A percentile compares a stretch with the other conserved stretches of the same genome.
Evolutionary conservation across 37 sponge, comb jelly and placozoan genomes (phyloP).

Genomic region (Dysidea cf. avara): DNA sequence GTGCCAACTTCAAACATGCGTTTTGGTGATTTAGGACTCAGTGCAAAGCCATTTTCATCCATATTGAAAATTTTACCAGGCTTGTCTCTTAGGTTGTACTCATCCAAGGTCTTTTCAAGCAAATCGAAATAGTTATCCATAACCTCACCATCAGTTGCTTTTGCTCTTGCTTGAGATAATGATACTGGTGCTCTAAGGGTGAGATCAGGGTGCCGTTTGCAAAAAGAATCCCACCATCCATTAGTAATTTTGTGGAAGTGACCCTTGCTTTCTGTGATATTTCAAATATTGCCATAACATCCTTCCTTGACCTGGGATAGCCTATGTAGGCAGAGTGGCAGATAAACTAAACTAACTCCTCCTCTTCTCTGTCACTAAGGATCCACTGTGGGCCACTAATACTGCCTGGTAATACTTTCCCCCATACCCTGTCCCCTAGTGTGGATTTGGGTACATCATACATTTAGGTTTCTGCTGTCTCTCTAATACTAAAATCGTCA

Average conservation of each 20-base stretch:
- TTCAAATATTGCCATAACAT: constrained; percentile 8
- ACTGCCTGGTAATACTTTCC: constrained; percentile 9
- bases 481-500: not conserved
- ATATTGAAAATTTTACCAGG: constrained; percentile 40
- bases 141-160: constrained; percentile 29
- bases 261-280: constrained; percentile 5
- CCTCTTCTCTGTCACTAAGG: not conserved
- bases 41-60: constrained; percentile 55
- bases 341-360: no score
- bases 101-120: constrained; percentile 28
- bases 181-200: constrained; percentile 24
- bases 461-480: not conserved
- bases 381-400: not conserved
- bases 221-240: constrained; percentile 46
- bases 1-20: constrained; percentile 4
- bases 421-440: constrained; percentile 16
- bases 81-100: constrained; percentile 36
- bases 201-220: constrained; percentile 28
- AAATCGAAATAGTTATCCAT: constrained; percentile 34
- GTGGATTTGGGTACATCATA: constrained; percentile 25
- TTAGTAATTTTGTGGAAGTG: not conserved
- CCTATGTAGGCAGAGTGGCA: not conserved
- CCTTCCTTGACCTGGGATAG: constrained; percentile 12
- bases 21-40: constrained; percentile 26
- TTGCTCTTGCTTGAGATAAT: constrained; percentile 34